Evolutionary conservation across 2,113 vertebrate genomes (phyloP).

Genomic region (Serinus canaria): DNA sequence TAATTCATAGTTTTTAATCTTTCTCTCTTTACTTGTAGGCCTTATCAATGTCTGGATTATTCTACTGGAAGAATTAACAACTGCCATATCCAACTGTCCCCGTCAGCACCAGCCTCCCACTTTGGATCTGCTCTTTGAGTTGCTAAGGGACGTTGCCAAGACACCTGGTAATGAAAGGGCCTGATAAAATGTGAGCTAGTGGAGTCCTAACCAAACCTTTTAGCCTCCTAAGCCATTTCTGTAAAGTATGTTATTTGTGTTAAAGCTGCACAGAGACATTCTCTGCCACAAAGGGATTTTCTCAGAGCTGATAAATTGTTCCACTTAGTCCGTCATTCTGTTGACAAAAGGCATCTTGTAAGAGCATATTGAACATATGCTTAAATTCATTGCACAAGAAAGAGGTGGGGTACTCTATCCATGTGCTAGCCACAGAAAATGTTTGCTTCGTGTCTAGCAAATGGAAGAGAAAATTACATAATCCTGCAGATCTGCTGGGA

Average conservation of each 20-base stretch:
- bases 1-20: not conserved
- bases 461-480: not conserved
- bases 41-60: constrained; percentile 97
- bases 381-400: not conserved
- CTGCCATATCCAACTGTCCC: constrained; percentile 93
- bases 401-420: not conserved
- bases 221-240: not conserved
- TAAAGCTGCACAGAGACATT: not conserved
- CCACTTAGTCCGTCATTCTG: not conserved
- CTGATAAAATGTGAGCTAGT: not conserved
- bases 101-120: constrained; percentile 95
- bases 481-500: not conserved
- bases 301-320: not conserved
- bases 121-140: constrained; percentile 89
- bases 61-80: constrained; percentile 92
- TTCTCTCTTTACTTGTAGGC: constrained; percentile 72
- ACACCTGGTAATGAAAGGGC: constrained; percentile 80
- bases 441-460: not conserved
- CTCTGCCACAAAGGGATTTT: not conserved
- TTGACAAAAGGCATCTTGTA: not conserved
- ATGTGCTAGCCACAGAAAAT: not conserved
- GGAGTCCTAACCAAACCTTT: not conserved
- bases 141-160: constrained; percentile 87
- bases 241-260: not conserved
- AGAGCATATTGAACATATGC: not conserved